phyloP scores from a whole-genome alignment of 2,113 vertebrate genomes.

The Chaenogobius annularis region DNA sequence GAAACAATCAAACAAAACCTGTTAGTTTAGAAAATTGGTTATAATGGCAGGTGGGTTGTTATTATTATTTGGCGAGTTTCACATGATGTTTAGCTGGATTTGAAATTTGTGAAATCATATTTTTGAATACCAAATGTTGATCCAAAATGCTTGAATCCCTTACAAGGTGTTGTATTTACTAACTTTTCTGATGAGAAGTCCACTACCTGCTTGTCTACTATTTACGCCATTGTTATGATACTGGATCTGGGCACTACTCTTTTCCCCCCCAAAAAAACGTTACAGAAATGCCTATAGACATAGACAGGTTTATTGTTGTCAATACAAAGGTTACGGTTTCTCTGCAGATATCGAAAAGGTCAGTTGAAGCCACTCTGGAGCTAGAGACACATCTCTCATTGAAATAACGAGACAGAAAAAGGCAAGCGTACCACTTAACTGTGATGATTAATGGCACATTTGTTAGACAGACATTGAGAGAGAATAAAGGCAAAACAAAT shows the following conservation, averaged over 20 bases:
- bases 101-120: too few species aligned
- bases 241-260: too few species aligned
- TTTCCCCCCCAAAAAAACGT: background rate
- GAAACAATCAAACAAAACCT: background rate
- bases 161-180: too few species aligned
- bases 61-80: background rate
- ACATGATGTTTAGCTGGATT: too few species aligned
- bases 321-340: background rate
- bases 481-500: background rate
- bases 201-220: too few species aligned
- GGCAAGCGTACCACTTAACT: background rate
- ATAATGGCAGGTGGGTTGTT: background rate
- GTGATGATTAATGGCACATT: background rate
- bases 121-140: too few species aligned
- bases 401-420: constrained; percentile 10
- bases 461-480: background rate
- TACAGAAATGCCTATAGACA: background rate
- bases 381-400: constrained; percentile 1
- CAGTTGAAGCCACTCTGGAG: background rate
- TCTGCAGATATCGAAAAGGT: constrained; percentile 7
- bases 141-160: too few species aligned
- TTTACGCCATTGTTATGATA: too few species aligned
- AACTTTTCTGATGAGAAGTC: too few species aligned
- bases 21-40: background rate
- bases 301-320: background rate